phyloP scores from a whole-genome alignment of 2,797 vertebrate genomes.

The Muscicapa striata region DNA sequence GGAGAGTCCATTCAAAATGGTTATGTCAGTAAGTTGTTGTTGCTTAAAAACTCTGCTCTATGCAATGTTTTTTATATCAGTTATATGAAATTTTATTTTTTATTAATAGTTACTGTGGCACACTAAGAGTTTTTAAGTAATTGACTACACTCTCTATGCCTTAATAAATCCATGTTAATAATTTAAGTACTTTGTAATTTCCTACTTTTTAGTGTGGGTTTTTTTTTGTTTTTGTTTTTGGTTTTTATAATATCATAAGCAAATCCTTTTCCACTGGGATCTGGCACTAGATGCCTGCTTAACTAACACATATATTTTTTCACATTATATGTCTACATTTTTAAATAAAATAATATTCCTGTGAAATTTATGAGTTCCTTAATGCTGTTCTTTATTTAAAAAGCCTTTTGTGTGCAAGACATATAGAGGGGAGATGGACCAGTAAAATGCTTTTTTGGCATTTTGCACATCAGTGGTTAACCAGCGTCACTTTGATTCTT shows the following conservation, averaged over 20 bases:
- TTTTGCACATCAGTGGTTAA: conserved; percentile 65
- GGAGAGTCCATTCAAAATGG: not conserved
- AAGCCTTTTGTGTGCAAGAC: not conserved
- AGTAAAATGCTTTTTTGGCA: conserved; percentile 35
- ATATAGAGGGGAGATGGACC: not conserved
- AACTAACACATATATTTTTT: not conserved
- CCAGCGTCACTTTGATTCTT: conserved; percentile 66
- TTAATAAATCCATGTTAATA: not conserved
- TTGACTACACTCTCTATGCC: not conserved
- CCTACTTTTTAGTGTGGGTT: not conserved
- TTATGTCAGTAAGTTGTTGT: not conserved
- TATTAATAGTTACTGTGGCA: not conserved
- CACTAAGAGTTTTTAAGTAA: not conserved
- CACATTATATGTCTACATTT: not conserved
- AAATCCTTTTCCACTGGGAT: not conserved
- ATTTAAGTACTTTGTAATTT: not conserved
- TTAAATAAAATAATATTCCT: not conserved
- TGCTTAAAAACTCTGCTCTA: not conserved
- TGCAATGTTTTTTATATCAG: not conserved
- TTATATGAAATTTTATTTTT: not conserved
- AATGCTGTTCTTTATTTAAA: not conserved
- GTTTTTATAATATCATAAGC: not conserved
- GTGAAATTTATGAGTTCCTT: not conserved
- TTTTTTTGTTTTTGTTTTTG: not conserved
- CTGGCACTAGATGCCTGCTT: not conserved